A percentile compares a stretch with the other conserved stretches of the same genome.
Evolutionary conservation across 2,888 invertebrate genomes (phyloP).

Genomic region (Epinotia bilunana): DNA sequence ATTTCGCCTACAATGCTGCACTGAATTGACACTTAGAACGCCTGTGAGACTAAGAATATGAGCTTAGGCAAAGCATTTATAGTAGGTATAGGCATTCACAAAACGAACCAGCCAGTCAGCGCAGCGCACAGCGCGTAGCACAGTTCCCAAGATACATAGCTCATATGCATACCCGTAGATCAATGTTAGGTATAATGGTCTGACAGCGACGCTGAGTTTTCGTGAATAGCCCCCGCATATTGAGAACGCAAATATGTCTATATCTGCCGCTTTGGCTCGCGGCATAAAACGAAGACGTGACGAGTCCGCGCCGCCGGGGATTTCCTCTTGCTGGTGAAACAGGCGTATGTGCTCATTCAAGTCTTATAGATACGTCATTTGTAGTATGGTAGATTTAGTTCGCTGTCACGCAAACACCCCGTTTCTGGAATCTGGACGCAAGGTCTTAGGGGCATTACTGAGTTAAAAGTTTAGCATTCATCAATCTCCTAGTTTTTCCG

Average conservation of each 20-base stretch:
- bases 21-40: too few relatives aligned
- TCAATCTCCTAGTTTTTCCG: not conserved
- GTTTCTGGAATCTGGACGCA: constrained; percentile 7
- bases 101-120: too few relatives aligned
- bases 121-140: too few relatives aligned
- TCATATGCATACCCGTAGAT: too few relatives aligned
- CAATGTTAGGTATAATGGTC: too few relatives aligned
- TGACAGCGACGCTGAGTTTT: too few relatives aligned
- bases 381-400: not conserved
- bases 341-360: not conserved
- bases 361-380: not conserved
- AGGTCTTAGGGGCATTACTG: constrained; percentile 9
- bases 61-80: too few relatives aligned
- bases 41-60: too few relatives aligned
- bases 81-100: too few relatives aligned
- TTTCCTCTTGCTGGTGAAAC: not conserved
- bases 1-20: too few relatives aligned
- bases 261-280: constrained; percentile 16
- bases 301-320: constrained; percentile 26
- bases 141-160: too few relatives aligned
- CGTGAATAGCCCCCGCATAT: not conserved
- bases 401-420: constrained; percentile 16
- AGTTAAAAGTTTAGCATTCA: not conserved
- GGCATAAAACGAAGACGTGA: constrained; percentile 32
- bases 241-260: constrained; percentile 30